Conservation (phyloP, 2,888 invertebrate species). For the Bombyx huttoni region DNA sequence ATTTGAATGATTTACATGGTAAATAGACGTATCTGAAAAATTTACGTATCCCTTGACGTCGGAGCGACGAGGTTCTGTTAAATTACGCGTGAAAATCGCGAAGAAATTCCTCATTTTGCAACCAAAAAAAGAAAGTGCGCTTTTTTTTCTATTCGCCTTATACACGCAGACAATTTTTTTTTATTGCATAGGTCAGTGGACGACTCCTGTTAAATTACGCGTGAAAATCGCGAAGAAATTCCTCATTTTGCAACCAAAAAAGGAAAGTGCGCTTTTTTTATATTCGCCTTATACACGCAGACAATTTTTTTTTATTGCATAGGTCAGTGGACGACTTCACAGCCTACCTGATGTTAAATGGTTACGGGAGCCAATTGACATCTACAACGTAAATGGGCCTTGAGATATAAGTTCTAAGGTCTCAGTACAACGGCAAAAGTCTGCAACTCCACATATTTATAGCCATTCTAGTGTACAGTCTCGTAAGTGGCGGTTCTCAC, state of each 20-base stretch:
- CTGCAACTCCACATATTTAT: slow-evolving; percentile 33
- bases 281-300: slow-evolving; percentile 1
- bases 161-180: slow-evolving; percentile 4
- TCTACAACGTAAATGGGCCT: no score
- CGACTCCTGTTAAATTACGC: slow-evolving; percentile 43
- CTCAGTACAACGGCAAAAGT: no score
- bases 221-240: slow-evolving; percentile 27
- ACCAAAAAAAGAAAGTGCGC: slow-evolving; percentile 7
- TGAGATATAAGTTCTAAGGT: no score
- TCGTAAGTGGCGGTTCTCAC: slow-evolving; percentile 52
- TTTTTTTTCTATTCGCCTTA: slow-evolving; percentile 8
- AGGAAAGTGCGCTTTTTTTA: slow-evolving; percentile 12
- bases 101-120: slow-evolving; percentile 13
- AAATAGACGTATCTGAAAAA: slow-evolving; percentile 22
- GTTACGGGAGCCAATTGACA: no score
- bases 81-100: slow-evolving; percentile 37
- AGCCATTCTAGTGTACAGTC: slow-evolving; percentile 17
- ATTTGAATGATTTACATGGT: slow-evolving; percentile 35
- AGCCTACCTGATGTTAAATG: no score
- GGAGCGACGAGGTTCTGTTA: slow-evolving; percentile 31
- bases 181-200: no score
- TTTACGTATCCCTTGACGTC: slow-evolving; percentile 30
- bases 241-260: slow-evolving; percentile 8
- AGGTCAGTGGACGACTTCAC: no score
- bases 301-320: no score